Evolutionary conservation across 2,797 vertebrate species (phyloP).

Genomic region (Luscinia megarhynchos): DNA sequence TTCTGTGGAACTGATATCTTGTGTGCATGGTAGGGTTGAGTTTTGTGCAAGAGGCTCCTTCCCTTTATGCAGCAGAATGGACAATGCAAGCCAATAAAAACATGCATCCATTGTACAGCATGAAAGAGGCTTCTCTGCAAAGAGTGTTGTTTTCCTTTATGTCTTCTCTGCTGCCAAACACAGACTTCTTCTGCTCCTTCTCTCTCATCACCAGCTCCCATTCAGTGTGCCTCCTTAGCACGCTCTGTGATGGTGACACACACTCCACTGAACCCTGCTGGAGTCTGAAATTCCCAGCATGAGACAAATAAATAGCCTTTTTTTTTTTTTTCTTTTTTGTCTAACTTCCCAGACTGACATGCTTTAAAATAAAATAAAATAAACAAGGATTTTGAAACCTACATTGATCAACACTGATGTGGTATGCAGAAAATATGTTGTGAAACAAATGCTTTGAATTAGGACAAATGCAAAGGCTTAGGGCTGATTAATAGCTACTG

Average conservation of each 20-base stretch:
- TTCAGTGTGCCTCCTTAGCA: conserved; percentile 44
- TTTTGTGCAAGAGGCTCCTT: not conserved
- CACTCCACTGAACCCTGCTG: conserved; percentile 37
- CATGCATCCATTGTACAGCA: not conserved
- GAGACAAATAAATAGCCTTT: conserved; percentile 62
- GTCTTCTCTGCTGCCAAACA: conserved; percentile 32
- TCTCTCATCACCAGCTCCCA: conserved; percentile 38
- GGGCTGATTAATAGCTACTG: conserved; percentile 56
- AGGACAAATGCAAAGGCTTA: conserved; percentile 60
- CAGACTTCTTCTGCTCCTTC: not conserved
- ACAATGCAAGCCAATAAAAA: not conserved
- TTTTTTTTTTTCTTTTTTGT: not conserved
- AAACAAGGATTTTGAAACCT: conserved; percentile 56
- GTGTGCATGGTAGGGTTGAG: not conserved
- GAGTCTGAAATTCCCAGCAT: conserved; percentile 37
- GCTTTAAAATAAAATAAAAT: conserved; percentile 52
- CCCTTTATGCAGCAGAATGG: not conserved
- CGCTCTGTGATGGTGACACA: conserved; percentile 39
- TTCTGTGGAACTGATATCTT: not conserved
- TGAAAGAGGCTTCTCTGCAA: conserved; percentile 16
- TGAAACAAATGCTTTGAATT: conserved; percentile 67
- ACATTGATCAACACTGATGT: conserved; percentile 41
- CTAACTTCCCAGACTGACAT: conserved; percentile 53
- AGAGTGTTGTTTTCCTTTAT: conserved; percentile 24
- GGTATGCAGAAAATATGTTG: conserved; percentile 55